Evolutionary conservation across 2,113 vertebrate species (phyloP).

Genomic region (Zosterops borbonicus): DNA sequence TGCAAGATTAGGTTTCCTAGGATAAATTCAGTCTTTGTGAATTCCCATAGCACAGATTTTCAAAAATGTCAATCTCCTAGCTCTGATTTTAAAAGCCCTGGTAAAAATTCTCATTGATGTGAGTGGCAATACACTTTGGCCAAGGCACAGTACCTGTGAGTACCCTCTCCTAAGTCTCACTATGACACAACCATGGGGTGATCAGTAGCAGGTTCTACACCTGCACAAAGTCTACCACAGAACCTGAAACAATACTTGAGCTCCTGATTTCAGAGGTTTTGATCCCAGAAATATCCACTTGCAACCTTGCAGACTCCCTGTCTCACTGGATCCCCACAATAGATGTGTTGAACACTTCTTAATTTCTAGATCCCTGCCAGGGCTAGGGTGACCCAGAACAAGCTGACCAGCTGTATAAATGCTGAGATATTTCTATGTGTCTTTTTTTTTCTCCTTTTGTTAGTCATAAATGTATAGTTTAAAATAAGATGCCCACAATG

Average conservation of each 20-base stretch:
- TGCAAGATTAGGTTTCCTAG: slow-evolving; percentile 3
- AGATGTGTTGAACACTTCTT: not conserved
- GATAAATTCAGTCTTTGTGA: not conserved
- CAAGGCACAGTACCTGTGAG: not conserved
- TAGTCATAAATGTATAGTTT: not conserved
- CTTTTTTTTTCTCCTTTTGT: not conserved
- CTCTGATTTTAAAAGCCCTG: not conserved
- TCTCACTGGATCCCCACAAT: not conserved
- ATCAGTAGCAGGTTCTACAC: not conserved
- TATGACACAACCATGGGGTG: not conserved
- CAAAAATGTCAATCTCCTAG: not conserved
- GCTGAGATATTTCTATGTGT: not conserved
- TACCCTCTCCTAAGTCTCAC: not conserved
- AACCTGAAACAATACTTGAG: not conserved
- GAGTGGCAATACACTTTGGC: not conserved
- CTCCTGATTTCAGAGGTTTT: not conserved
- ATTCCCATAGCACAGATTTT: not conserved
- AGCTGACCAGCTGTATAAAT: not conserved
- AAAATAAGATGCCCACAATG: not conserved
- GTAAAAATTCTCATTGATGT: not conserved
- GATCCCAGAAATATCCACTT: not conserved
- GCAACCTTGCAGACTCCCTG: not conserved
- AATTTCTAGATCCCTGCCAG: not conserved
- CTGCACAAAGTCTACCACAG: not conserved
- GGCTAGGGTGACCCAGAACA: not conserved